phyloP scores from a whole-genome alignment of 2,797 vertebrate species.

The Scarus forsteni region DNA sequence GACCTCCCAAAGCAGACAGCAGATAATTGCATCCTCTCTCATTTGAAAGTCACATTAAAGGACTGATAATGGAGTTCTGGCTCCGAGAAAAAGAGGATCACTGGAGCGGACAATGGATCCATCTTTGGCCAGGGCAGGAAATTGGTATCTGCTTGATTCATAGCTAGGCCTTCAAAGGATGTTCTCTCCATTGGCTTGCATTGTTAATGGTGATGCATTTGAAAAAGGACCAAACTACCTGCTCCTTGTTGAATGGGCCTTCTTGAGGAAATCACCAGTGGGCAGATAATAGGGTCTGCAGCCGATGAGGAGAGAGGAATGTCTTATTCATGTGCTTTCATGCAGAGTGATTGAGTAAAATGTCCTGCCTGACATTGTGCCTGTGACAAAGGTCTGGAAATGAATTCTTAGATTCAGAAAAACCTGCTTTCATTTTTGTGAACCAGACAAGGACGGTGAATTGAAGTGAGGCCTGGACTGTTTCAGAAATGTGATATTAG shows the following conservation, averaged over 20 bases:
- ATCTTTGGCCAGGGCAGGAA: slow-evolving; percentile 44
- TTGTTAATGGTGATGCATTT: slow-evolving; percentile 54
- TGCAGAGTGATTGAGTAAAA: slow-evolving; percentile 2
- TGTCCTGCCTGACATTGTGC: slow-evolving; percentile 19
- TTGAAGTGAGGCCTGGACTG: neutral
- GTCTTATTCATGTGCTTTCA: slow-evolving; percentile 45
- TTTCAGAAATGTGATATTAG: no score
- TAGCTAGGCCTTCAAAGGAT: slow-evolving; percentile 53
- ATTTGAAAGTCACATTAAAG: slow-evolving; percentile 65
- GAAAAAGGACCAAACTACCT: slow-evolving; percentile 61
- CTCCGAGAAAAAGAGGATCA: slow-evolving; percentile 38
- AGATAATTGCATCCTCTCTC: slow-evolving; percentile 59
- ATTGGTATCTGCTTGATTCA: slow-evolving; percentile 45
- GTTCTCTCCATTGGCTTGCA: slow-evolving; percentile 26
- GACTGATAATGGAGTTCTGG: slow-evolving; percentile 58
- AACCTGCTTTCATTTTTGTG: neutral
- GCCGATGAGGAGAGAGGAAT: slow-evolving; percentile 30
- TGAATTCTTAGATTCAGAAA: neutral
- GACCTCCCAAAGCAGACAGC: slow-evolving; percentile 59
- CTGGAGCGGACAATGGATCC: slow-evolving; percentile 48
- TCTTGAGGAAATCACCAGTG: slow-evolving; percentile 26
- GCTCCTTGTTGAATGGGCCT: slow-evolving; percentile 41
- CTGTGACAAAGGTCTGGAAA: slow-evolving; percentile 19
- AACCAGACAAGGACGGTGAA: neutral
- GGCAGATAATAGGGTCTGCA: slow-evolving; percentile 34